Base-by-base conservation (phyloP, 1,140 invertebrate species). In the Scylla paramamosain region DNA sequence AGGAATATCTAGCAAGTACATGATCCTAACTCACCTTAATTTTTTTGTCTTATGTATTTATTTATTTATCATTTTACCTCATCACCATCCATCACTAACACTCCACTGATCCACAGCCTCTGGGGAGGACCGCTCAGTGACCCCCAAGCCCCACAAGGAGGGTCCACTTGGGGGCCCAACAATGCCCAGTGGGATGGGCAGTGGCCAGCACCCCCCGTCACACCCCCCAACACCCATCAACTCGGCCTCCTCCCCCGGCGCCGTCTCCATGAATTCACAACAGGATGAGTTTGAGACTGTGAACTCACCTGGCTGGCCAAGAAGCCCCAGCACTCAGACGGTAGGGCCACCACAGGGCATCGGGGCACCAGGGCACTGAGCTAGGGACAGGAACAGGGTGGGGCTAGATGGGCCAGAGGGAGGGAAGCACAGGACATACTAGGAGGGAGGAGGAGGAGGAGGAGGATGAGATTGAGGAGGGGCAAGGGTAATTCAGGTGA, bases 201-300 rank as follows among this genome's bases (percentile, higher is more conserved):
- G 89, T 29, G 95, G 96, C 16, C 94, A 96, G 52, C 96, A 96
- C 96, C 96, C 84, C 94, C 96, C 95, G 96, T 97, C 95, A 77
- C 94, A 96, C 96, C 93, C 96, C 94, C 94, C 95, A 67, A 97
- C 96, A 97, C 97, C 96, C 98, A 98, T 97, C 98, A 98, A 97
- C 96, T 96, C 98, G 39, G 97, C 98, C 94, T 98, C 98, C 82
- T 98, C 99, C 94, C 99, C 98, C 91, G 98, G 98, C 96, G 98
- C 98, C 96, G 98, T 98, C 95, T 98, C 97, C 97, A 98, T 98
- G 97, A 98, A 98, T 96, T 98, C 98, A 10, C 97, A 98, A 96
- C 98, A 99, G 96, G 99, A 99, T 96, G 99, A 99, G 96, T 99
- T 99, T 97, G 97, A 98, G 29, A 98, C 99, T 97, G 98, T 98